A percentile compares a stretch with the other conserved stretches of the same genome.
phyloP scores from a whole-genome alignment of 1,140 invertebrate genomes.

The Berghia stephanieae region DNA sequence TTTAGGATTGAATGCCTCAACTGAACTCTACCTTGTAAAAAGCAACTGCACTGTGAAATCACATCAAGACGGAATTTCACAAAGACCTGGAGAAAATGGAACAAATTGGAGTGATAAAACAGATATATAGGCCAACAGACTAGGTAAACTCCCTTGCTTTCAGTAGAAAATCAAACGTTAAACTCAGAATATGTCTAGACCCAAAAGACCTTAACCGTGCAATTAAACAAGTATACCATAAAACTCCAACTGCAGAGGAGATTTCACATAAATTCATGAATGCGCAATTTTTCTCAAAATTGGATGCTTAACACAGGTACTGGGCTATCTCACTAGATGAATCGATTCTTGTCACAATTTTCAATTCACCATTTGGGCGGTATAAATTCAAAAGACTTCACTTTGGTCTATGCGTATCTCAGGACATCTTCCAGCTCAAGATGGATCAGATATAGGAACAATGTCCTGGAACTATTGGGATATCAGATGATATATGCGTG shows the following conservation, averaged over 20 bases:
- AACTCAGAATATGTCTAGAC: too few relatives aligned
- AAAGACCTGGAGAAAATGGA: too few relatives aligned
- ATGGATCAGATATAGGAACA: slow-evolving; percentile 52
- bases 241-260: slow-evolving; percentile 32
- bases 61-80: too few relatives aligned
- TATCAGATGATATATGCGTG: slow-evolving; percentile 62
- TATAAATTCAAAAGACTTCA: slow-evolving; percentile 30
- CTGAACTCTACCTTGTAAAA: too few relatives aligned
- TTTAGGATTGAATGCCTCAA: too few relatives aligned
- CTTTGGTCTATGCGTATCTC: slow-evolving; percentile 45
- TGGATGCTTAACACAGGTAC: slow-evolving; percentile 31
- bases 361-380: slow-evolving; percentile 32
- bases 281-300: slow-evolving; percentile 24
- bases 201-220: slow-evolving; percentile 20
- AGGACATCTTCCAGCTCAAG: slow-evolving; percentile 51
- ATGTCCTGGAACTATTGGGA: slow-evolving; percentile 47
- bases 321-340: slow-evolving; percentile 45
- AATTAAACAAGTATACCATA: slow-evolving; percentile 52
- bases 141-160: too few relatives aligned
- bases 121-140: too few relatives aligned
- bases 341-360: slow-evolving; percentile 42
- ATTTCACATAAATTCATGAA: slow-evolving; percentile 24
- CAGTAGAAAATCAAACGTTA: too few relatives aligned
- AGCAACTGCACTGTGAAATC: too few relatives aligned
- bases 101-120: too few relatives aligned